Conservation (phyloP, 2,113 vertebrate species). For the Myrmecophaga tridactyla region DNA sequence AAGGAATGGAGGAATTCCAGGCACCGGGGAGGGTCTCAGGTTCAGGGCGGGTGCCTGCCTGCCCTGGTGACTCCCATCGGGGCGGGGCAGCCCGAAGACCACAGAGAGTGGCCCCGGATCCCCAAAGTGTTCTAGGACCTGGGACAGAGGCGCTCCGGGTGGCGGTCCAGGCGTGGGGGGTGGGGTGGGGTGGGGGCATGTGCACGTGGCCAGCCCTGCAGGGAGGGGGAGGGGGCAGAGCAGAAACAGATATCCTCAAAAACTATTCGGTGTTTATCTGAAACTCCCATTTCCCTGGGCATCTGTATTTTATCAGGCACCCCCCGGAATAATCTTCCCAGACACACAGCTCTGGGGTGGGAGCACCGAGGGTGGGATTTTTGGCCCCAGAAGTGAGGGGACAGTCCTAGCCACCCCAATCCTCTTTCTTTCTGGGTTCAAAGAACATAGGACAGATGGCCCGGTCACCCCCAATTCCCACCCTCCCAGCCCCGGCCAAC, state of each 20-base stretch:
- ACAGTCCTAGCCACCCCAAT: background rate
- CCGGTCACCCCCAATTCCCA: too few species aligned
- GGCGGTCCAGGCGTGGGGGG: background rate
- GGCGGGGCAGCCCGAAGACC: background rate
- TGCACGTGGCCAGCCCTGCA: background rate
- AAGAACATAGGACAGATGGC: background rate
- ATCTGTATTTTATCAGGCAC: background rate
- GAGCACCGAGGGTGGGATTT: background rate
- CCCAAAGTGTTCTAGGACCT: background rate
- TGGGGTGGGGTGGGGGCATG: background rate
- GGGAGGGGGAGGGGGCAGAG: background rate
- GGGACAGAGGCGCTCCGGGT: background rate
- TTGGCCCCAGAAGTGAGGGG: background rate
- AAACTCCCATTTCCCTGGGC: background rate
- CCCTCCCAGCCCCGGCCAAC: background rate
- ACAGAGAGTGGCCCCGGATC: background rate
- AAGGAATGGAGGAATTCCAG: background rate
- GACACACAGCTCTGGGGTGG: background rate
- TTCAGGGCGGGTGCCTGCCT: background rate
- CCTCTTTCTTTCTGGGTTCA: background rate
- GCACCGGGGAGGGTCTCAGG: accelerated
- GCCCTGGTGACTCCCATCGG: background rate
- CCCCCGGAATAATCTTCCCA: background rate
- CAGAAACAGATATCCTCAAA: background rate
- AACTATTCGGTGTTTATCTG: background rate